Evolutionary conservation across 2,888 invertebrate genomes (phyloP), one percentile per base, ranked within the genome.

Genomic region (Drosophila paramelanica): DNA sequence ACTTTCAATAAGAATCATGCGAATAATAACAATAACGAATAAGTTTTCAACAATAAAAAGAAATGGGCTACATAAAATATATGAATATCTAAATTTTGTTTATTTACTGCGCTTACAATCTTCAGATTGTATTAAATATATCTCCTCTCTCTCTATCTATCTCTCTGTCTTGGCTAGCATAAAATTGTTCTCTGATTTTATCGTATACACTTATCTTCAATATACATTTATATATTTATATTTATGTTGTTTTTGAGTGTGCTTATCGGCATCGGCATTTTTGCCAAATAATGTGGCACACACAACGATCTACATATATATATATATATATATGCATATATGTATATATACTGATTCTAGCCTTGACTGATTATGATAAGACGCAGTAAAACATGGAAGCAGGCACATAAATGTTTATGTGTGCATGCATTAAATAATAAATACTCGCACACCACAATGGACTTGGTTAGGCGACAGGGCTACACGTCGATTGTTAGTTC

Each of bases 341-440:
- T 4, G 4, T 23, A 23, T 23, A 23, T 23, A 23, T 23, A 23
- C 23, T 23, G 0, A 23, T 3, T 23, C 23, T 23, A 23, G 23
- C 23, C 84, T 78, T 87, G 78, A 70, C 72, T 76, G 76, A 62
- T 60, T 66, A 57, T 67, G 72, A 61, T 61, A 69, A 65, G 60
- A 42, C 31, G 31, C 10, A 31, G 31, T 31, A 10, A 31, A 31
- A 31, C 31, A 10, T 31, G 31, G 31, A 8, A 31, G 10, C 31
- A 2, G 31, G 31, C 31, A 31, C 31, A 27, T 27, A 27, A 27
- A 27, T 27, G 51, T 42, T 50, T 33, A 61, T n/a, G 50, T 20
- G 46, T 47, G 14, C 27, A 17, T 47, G 14, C 11, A 47, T 50
- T 46, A 46, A 43, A 7, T 27, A 27, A 27, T 27, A 27, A 6